Percentiles rank a stretch among this genome's conserved stretches.
Evolutionary conservation across 2,888 invertebrate genomes (phyloP).

Genomic region (Ophioninae sp.): DNA sequence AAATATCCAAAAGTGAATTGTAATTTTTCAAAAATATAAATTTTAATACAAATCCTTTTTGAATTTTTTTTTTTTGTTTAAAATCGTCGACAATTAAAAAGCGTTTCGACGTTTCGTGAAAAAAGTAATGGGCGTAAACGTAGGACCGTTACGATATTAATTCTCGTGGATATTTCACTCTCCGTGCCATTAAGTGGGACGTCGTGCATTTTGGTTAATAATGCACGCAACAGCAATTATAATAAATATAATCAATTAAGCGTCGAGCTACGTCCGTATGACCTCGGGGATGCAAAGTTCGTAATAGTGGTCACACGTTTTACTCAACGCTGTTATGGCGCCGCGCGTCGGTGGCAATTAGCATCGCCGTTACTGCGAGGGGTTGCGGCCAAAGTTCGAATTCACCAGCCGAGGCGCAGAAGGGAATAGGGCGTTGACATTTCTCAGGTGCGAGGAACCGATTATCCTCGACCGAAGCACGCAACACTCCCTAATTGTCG

Average conservation of each 20-base stretch:
- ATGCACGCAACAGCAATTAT: constrained; percentile 43
- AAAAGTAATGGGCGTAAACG: neutral
- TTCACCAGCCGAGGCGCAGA: constrained; percentile 15
- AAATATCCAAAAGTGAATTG: too few species aligned
- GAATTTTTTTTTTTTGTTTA: neutral
- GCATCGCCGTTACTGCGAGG: constrained; percentile 35
- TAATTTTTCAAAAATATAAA: too few species aligned
- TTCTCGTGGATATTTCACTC: constrained; percentile 5
- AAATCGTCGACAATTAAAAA: neutral
- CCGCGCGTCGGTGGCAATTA: constrained; percentile 42
- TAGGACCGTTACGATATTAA: constrained; percentile 11
- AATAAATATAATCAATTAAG: constrained; percentile 48
- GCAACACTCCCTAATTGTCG: constrained; percentile 61
- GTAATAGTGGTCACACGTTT: constrained; percentile 49
- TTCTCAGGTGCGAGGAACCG: constrained; percentile 31
- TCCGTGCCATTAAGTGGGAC: constrained; percentile 8
- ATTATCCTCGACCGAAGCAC: constrained; percentile 48
- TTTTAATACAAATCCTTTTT: neutral
- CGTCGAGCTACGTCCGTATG: constrained; percentile 32
- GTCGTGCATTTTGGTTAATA: constrained; percentile 32
- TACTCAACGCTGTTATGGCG: constrained; percentile 45
- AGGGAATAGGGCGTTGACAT: constrained; percentile 28
- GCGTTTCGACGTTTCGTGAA: neutral
- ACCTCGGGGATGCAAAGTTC: constrained; percentile 48
- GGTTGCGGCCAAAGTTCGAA: constrained; percentile 45